Conservation (phyloP, 2,113 vertebrate species). For the Brachyhypopomus gauderio region DNA sequence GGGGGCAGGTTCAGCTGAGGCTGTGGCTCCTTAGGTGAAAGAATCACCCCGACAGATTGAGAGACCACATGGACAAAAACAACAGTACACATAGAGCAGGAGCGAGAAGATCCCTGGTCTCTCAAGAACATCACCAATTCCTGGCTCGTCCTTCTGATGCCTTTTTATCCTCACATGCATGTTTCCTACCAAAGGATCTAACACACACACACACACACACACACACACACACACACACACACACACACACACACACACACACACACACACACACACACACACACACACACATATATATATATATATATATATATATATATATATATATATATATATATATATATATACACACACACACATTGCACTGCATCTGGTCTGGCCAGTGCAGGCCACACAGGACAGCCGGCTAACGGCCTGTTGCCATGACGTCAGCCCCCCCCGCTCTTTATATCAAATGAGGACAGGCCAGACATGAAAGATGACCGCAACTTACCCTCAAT, state of each 20-base stretch:
- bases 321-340: not conserved
- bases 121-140: too few relatives aligned
- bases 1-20: too few relatives aligned
- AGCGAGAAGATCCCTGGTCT: too few relatives aligned
- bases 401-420: conserved; percentile 41
- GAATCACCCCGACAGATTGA: too few relatives aligned
- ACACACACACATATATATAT: not conserved
- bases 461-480: conserved; percentile 29
- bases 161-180: too few relatives aligned
- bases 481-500: conserved; percentile 18
- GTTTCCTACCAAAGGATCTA: too few relatives aligned
- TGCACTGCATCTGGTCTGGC: not conserved
- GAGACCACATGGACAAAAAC: too few relatives aligned
- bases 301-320: not conserved
- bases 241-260: not conserved
- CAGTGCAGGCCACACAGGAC: conserved; percentile 32
- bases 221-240: not conserved
- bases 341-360: not conserved
- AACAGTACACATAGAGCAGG: too few relatives aligned
- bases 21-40: too few relatives aligned
- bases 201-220: not conserved
- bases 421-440: conserved; percentile 36
- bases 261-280: too few relatives aligned
- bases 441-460: conserved; percentile 49
- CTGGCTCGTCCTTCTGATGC: too few relatives aligned